Base-by-base conservation (phyloP, 2,888 invertebrate species). In the Loripinus fragilis region DNA sequence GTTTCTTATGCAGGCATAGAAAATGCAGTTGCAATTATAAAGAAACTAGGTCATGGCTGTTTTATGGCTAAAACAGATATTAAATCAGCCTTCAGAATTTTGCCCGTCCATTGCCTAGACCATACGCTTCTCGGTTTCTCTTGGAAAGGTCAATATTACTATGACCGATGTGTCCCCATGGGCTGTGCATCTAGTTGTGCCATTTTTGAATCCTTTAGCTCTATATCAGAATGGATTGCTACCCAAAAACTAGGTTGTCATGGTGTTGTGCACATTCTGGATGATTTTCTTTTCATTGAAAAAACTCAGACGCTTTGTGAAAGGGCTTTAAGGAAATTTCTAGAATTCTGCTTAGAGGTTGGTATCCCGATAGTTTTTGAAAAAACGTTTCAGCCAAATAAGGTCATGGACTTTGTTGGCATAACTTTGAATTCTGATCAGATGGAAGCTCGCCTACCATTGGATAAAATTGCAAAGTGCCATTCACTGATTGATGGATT, bases 231-330 rank as follows among this genome's bases (percentile, higher is more conserved):
- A 17, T 78, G 78, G 75, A 64, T 75, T 33, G 78, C 78, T 8
- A 3, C 33, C 5, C 38, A 60, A 12, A 75, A 75, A 33, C 42
- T 71, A 2, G 72, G 66, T 3, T 48, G 48, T 20, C 17, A 48
- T 48, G 48, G 17, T 8, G 17, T 48, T 48, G 48, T 48, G 7
- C 79, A 79, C 60, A 52, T 79, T 20, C 35, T 76, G 0, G 76
- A 79, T 68, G 76, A 76, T 28, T 79, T 79, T 52, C 50, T 79
- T 7, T 72, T 79, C n/a, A 55, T 79, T 8, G 71, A 71, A 50
- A 52, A 33, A 30, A n/a, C 64, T 17, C 17, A 23, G 1, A 38
- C 30, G 35, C 1, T n/a, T 25, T 41, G 41, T 28, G 17, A 35
- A 30, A 23, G 25, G 12, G 25, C 38, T 25, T 35, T 0, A 15